Evolutionary conservation across 2,888 invertebrate species (phyloP), one percentile per base, ranked within the genome.

Genomic region (Sphaeridia pumilis): DNA sequence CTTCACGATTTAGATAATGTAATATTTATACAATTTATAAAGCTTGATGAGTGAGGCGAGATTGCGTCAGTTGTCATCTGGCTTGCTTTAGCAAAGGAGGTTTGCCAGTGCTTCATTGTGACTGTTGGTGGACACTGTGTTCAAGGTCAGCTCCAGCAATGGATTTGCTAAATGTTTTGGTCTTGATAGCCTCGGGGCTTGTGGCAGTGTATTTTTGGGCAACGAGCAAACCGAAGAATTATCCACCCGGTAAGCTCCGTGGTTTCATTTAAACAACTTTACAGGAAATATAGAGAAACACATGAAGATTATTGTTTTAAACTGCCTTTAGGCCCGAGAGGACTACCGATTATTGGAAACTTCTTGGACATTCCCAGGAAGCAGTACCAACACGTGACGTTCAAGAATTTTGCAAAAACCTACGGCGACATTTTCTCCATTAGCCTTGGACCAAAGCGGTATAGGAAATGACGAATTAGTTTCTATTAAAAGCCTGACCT

Each of bases 361-460:
- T 25, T 58, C 14, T 36, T 52, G 17, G 55, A 57, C 26, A 1
- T 60, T 17, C 41, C 21, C 3, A 26, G 4, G 2, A 25, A 44
- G 4, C 2, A 20, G 14, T 17, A 14, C 2, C 49, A 24, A 21
- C 42, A 41, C 14, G 2, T 5, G 5, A 31, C 55, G 3, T 53
- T 54, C 10, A 34, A 28, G 0, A 46, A 54, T 5, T 58, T 46
- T 24, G 25, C 17, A 1, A 48, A 52, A 20, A 38, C 21, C 25
- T 60, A 57, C 42, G 60, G 60, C 14, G 49, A 57, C 31, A 51
- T 57, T 17, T 52, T 56, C 36, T 49, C 58, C 1, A 4, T 58
- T 3, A 46, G 49, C 10, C 22, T 58, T 22, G 48, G 46, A 36
- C 49, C 50, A 1, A 48, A 44, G 21, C 34, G 36, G 58, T 58